Conservation (phyloP, 2,888 invertebrate genomes). For the Ceriagrion tenellum region DNA sequence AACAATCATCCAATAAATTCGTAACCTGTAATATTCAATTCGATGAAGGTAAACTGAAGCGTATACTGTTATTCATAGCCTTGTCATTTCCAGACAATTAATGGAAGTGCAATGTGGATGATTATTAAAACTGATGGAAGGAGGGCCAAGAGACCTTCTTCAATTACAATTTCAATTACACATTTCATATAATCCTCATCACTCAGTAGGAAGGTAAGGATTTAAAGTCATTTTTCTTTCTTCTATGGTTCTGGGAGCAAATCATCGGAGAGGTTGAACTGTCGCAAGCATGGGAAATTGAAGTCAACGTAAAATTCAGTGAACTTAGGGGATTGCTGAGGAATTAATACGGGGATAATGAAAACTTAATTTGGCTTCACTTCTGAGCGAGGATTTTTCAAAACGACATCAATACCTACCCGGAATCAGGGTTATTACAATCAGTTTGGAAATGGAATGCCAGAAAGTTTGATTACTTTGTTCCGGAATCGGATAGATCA, state of each 20-base stretch:
- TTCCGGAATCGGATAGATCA: background rate
- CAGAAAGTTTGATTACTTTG: background rate
- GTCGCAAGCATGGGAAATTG: too few species aligned
- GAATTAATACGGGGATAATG: background rate
- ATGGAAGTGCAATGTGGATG: too few species aligned
- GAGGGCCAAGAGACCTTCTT: background rate
- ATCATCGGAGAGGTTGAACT: too few species aligned
- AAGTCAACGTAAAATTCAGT: too few species aligned
- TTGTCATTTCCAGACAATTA: too few species aligned
- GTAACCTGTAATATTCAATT: too few species aligned
- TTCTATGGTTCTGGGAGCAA: too few species aligned
- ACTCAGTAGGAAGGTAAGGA: background rate
- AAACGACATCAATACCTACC: background rate
- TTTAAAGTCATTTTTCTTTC: background rate
- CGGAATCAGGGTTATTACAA: background rate
- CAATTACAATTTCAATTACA: background rate
- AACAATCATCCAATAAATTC: too few species aligned
- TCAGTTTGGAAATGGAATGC: background rate
- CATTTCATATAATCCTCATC: background rate
- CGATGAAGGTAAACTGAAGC: too few species aligned
- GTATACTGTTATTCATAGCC: too few species aligned
- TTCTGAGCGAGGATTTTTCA: background rate
- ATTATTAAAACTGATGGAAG: background rate
- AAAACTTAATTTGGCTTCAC: background rate
- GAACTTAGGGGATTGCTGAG: background rate